A percentile compares a stretch with the other conserved stretches of the same genome.
These are phyloP conservation scores for Cinclus mexicanus DNA, from an alignment of 2,113 vertebrate genomes.

Conservation along the genomic window DNA sequence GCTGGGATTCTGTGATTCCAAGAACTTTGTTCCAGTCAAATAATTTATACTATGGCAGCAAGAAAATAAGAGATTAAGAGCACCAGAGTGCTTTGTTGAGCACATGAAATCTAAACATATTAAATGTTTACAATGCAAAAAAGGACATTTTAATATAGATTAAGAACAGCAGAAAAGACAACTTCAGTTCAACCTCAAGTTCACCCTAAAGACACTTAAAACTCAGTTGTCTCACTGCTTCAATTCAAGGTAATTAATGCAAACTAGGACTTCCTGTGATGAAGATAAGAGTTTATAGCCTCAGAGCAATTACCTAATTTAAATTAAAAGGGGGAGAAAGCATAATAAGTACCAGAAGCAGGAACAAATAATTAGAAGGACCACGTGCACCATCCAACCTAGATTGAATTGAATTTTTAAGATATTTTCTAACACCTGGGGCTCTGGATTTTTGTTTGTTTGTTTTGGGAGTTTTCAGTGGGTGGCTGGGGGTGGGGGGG, in stretches of 20 bases:
- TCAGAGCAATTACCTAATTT: conserved; percentile 21
- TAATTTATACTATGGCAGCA: background rate
- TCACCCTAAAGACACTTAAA: conserved; percentile 29
- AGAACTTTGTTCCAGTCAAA: background rate
- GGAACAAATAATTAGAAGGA: background rate
- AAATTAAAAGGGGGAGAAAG: background rate
- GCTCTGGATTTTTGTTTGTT: background rate
- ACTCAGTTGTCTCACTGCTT: background rate
- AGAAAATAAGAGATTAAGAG: background rate
- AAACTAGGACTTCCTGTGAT: conserved; percentile 32
- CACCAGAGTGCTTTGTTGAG: background rate
- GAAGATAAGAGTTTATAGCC: conserved; percentile 25
- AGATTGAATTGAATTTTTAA: background rate
- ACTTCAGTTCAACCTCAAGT: conserved; percentile 1
- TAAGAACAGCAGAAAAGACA: background rate
- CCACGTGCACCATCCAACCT: background rate
- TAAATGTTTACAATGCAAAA: background rate
- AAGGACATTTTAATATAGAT: background rate
- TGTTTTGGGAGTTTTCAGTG: background rate
- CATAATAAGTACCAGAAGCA: background rate
- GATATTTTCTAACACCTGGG: background rate
- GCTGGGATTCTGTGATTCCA: background rate
- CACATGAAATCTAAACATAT: background rate
- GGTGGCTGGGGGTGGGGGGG: too few relatives aligned
- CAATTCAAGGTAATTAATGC: conserved; percentile 45